Evolutionary conservation across 1,140 invertebrate species (phyloP).

Genomic region (Ridgeia piscesae): DNA sequence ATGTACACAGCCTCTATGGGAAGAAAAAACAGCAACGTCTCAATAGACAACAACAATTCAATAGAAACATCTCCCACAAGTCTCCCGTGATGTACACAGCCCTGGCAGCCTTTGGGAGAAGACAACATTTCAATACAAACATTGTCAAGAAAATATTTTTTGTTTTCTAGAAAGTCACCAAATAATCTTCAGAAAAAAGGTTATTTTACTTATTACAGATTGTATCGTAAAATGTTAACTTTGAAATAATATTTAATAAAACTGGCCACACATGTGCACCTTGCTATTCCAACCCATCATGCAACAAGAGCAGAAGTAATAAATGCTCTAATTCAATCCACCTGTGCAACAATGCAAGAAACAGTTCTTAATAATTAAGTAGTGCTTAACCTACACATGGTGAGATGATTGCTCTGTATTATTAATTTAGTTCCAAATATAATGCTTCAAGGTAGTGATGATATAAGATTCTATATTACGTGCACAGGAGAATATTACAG

Average conservation of each 20-base stretch:
- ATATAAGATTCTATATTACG: not conserved
- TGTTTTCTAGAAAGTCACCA: too few relatives aligned
- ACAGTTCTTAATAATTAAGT: not conserved
- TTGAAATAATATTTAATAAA: not conserved
- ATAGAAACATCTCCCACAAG: not conserved
- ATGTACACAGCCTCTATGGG: slow-evolving; percentile 25
- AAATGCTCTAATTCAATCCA: not conserved
- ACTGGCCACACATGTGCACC: not conserved
- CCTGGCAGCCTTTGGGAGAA: slow-evolving; percentile 22
- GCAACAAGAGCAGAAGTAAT: not conserved
- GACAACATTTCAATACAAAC: not conserved
- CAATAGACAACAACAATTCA: not conserved
- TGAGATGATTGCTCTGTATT: not conserved
- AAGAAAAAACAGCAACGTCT: too few relatives aligned
- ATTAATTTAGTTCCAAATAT: not conserved
- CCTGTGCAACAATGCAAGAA: not conserved
- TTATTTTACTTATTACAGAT: too few relatives aligned
- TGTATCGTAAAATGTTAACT: not conserved
- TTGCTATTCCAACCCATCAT: not conserved
- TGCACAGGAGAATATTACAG: not conserved
- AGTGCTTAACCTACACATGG: not conserved
- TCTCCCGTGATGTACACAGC: slow-evolving; percentile 18
- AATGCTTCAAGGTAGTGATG: not conserved
- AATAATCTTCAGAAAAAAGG: too few relatives aligned
- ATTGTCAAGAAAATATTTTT: too few relatives aligned